phyloP scores from a whole-genome alignment of 2,797 vertebrate genomes.

The Lindbergichthys nudifrons region DNA sequence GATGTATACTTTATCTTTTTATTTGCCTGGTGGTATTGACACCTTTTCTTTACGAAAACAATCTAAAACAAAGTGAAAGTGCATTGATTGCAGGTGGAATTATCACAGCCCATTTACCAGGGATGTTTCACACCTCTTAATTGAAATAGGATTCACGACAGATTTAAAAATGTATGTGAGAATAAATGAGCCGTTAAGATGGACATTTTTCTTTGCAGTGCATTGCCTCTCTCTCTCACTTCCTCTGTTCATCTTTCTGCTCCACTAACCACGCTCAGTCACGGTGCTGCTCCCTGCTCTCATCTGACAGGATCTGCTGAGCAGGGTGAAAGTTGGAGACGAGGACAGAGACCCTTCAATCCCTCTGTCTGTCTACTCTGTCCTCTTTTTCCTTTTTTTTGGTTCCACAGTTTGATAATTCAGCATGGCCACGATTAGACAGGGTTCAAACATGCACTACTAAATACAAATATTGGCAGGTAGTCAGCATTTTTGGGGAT shows the following conservation, averaged over 20 bases:
- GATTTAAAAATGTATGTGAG: slow-evolving; percentile 45
- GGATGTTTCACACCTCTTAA: slow-evolving; percentile 41
- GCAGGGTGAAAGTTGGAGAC: slow-evolving; percentile 61
- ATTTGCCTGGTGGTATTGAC: slow-evolving; percentile 24
- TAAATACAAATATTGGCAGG: slow-evolving; percentile 10
- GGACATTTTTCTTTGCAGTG: slow-evolving; percentile 45
- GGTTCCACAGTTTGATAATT: neutral
- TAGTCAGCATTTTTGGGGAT: neutral
- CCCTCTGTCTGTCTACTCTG: slow-evolving; percentile 40
- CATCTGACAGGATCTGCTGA: slow-evolving; percentile 68
- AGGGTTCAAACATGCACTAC: slow-evolving; percentile 4
- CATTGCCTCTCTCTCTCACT: slow-evolving; percentile 6
- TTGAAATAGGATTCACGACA: slow-evolving; percentile 54
- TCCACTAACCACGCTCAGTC: slow-evolving; percentile 55
- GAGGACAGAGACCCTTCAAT: slow-evolving; percentile 47
- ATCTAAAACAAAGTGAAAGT: slow-evolving; percentile 17
- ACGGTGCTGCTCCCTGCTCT: slow-evolving; percentile 35
- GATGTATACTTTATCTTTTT: neutral
- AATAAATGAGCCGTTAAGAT: slow-evolving; percentile 48
- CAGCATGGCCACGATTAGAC: slow-evolving; percentile 5
- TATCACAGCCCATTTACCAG: slow-evolving; percentile 53
- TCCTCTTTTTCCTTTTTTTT: slow-evolving; percentile 19
- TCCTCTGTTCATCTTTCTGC: slow-evolving; percentile 55
- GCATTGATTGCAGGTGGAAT: slow-evolving; percentile 43
- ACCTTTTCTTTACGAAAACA: slow-evolving; percentile 24